phyloP scores from a whole-genome alignment of 2,113 vertebrate species.

The Oceanites oceanicus region DNA sequence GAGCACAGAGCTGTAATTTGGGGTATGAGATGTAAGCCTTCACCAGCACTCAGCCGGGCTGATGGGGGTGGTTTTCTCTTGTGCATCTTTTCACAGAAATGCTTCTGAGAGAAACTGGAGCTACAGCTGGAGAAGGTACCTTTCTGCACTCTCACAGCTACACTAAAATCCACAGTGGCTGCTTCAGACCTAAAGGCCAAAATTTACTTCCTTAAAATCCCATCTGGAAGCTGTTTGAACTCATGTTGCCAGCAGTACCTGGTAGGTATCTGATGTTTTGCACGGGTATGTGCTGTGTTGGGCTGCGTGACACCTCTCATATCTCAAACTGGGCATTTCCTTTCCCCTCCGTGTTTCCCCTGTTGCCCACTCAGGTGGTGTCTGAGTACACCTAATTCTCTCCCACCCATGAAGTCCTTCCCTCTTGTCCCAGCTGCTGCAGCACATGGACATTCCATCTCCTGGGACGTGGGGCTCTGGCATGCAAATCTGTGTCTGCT shows the following conservation, averaged over 20 bases:
- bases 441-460: background rate
- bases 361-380: background rate
- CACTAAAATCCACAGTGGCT: background rate
- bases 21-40: background rate
- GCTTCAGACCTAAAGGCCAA: background rate
- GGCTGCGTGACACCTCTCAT: background rate
- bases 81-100: background rate
- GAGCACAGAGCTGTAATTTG: background rate
- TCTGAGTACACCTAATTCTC: background rate
- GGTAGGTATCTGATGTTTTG: background rate
- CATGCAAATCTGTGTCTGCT: background rate
- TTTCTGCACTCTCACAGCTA: background rate
- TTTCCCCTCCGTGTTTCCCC: fast-evolving
- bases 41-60: fast-evolving
- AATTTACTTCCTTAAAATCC: background rate
- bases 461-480: background rate
- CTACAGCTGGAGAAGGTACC: background rate
- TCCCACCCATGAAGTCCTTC: background rate
- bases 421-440: background rate
- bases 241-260: background rate
- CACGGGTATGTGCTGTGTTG: background rate
- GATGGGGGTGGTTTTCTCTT: background rate
- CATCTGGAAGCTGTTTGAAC: background rate
- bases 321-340: background rate
- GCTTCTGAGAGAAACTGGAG: background rate